These are phyloP conservation scores for Xiphophorus couchianus DNA, from an alignment of 2,113 vertebrate genomes.

Conservation along the genomic window DNA sequence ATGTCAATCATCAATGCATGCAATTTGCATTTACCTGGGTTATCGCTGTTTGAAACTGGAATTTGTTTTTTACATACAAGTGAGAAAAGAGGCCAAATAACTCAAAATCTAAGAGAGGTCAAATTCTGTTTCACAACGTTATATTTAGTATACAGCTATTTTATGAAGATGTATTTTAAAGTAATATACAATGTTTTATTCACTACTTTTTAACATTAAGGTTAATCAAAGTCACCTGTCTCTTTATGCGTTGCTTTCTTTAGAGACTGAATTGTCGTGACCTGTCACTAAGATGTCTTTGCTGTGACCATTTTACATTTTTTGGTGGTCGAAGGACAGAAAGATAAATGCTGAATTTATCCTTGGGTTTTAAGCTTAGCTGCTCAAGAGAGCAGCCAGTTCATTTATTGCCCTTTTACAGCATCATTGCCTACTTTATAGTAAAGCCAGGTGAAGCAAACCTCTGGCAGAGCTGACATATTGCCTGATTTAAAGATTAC, in stretches of 20 bases:
- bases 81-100: background rate
- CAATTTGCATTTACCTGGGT: background rate
- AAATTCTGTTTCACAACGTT: background rate
- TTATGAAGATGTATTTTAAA: constrained; percentile 32
- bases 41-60: background rate
- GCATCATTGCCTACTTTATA: constrained; percentile 72
- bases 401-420: constrained; percentile 68
- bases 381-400: constrained; percentile 60
- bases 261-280: constrained; percentile 51
- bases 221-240: constrained; percentile 60
- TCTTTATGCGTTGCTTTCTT: constrained; percentile 55
- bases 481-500: constrained; percentile 73
- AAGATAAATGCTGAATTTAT: constrained; percentile 68
- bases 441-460: constrained; percentile 64
- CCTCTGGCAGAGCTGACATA: constrained; percentile 66
- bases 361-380: constrained; percentile 47
- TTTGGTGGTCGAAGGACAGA: constrained; percentile 24
- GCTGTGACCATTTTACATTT: constrained; percentile 18
- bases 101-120: background rate
- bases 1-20: background rate
- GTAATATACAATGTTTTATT: constrained; percentile 68
- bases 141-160: background rate
- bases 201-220: constrained; percentile 46
- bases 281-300: constrained; percentile 51
- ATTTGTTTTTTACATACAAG: no score